Base-by-base conservation (phyloP, 1,140 invertebrate species). In the Scaptomyza montana region DNA sequence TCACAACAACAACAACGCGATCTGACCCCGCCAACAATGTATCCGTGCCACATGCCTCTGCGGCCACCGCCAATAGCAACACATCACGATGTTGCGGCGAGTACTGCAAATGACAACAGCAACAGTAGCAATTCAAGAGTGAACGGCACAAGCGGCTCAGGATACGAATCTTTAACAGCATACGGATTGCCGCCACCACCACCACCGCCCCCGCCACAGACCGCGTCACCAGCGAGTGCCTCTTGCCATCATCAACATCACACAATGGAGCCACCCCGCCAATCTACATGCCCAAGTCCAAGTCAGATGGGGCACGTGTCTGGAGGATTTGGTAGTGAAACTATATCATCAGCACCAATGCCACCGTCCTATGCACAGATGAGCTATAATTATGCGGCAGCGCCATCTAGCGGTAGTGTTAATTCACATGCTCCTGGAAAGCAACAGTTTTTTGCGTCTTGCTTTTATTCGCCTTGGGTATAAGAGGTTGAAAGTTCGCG, bases 401-500 rank as follows among this genome's bases (percentile, higher is more conserved):
- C 69, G 5, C 30, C 76, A 9, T 68, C 82, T 5, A 46, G 39
- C 16, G 45, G 55, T 2, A 10, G 30, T 9, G 64, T 39, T 7
- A 80, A 66, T 10, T 53, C 76, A 5, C 80, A 89, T 41, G 77
- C 61, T 8, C 39, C 84, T 9, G 89, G 90, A 49, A 91, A 91
- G 33, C 90, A 91, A 49, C 90, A 91, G 54, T 91, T 91, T 46
- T 91, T 91, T 25, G 90, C 90, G 1, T 91, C 90, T 5, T 91
- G 90, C 49, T 91, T 91, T 21, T 91, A 91, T 45, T 91, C 90
- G n/a, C 90, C 90, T 13, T 91, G 90, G 90, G 90, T 90, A 8
- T 91, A 85, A 68, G 13, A 9, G 2, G 28, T 5, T 30, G 2
- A 5, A 0, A 2, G 28, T 30, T 30, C 28, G 5, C 28, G 5